These are phyloP conservation scores for Yponomeuta cagnagella DNA, from an alignment of 2,888 invertebrate genomes.

Conservation along the genomic window DNA sequence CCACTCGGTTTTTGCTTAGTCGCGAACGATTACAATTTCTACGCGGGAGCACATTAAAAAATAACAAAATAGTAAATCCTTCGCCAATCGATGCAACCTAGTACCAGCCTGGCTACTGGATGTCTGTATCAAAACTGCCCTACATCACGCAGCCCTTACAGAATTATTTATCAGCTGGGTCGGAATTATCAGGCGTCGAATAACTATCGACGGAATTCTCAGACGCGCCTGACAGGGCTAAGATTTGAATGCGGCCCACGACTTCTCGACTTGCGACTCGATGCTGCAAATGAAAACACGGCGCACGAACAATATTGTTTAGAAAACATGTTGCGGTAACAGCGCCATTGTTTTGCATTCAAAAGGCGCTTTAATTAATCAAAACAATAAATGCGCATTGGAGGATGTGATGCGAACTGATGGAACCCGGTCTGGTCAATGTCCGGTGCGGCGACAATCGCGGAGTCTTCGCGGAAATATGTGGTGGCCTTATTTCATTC, in stretches of 20 bases:
- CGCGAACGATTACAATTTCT: no score
- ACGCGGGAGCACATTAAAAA: no score
- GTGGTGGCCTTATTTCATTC: background rate
- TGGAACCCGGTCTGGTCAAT: conserved; percentile 49
- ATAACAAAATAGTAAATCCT: no score
- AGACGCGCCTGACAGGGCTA: no score
- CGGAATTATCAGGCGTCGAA: no score
- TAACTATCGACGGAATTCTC: no score
- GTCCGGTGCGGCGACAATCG: conserved; percentile 41
- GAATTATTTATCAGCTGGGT: no score
- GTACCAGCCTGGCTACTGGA: no score
- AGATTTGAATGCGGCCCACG: background rate
- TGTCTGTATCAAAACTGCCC: no score
- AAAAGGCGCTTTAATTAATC: conserved; percentile 36
- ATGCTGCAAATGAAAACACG: background rate
- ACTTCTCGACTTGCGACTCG: background rate
- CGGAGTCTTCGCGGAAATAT: background rate
- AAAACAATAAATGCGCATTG: conserved; percentile 34
- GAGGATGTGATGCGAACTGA: conserved; percentile 22
- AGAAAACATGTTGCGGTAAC: conserved; percentile 51
- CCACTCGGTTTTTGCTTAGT: no score
- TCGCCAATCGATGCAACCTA: no score
- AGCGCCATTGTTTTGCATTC: conserved; percentile 48
- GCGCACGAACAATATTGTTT: conserved; percentile 35
- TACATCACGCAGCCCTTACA: no score